Evolutionary conservation across 1,140 invertebrate genomes (phyloP).

Genomic region (Trypoxylus dichotomus): DNA sequence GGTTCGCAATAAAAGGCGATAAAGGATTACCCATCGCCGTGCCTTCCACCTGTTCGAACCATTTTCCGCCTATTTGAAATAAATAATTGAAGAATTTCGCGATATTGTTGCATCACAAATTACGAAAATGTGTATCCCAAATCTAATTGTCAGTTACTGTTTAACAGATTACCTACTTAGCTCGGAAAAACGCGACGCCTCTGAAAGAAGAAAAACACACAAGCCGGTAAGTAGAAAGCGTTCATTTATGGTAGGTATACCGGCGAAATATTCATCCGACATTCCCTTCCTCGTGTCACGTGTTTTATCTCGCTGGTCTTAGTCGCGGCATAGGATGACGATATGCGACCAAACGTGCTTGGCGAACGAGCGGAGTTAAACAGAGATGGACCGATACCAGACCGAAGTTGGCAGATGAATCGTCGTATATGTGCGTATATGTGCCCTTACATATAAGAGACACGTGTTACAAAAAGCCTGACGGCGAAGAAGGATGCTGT

Average conservation of each 20-base stretch:
- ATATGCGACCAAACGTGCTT: constrained; percentile 14
- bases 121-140: too few species aligned
- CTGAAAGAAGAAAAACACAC: neutral
- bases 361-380: neutral
- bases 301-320: constrained; percentile 26
- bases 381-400: constrained; percentile 11
- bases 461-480: neutral
- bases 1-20: too few species aligned
- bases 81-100: too few species aligned
- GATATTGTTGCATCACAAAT: too few species aligned
- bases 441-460: neutral
- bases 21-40: too few species aligned
- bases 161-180: neutral
- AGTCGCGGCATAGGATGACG: constrained; percentile 2
- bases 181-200: neutral
- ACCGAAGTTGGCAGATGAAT: constrained; percentile 8
- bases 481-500: constrained; percentile 12
- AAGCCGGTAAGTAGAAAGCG: constrained; percentile 9
- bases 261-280: constrained; percentile 27
- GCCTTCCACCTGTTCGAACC: too few species aligned
- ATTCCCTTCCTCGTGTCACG: constrained; percentile 29
- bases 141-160: neutral
- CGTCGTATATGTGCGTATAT: neutral
- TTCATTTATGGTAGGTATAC: constrained; percentile 21
- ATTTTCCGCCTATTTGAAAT: too few species aligned